Conservation (phyloP, 2,888 invertebrate genomes). For the Apodemia hepburni region DNA sequence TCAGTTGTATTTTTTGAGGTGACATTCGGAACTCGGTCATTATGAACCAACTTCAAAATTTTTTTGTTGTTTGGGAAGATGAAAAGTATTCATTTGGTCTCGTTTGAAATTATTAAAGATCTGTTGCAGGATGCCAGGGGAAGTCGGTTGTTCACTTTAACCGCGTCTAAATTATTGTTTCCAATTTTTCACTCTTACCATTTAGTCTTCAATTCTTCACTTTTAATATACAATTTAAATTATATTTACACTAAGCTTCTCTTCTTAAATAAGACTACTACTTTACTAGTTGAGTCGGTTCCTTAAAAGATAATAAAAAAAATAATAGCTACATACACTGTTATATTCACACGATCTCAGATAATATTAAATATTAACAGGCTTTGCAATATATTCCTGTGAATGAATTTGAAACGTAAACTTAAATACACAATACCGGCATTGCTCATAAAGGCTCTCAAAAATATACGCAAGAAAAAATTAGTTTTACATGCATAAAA, state of each 20-base stretch:
- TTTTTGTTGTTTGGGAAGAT: too few species aligned
- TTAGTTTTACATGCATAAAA: too few species aligned
- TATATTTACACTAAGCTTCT: constrained; percentile 2
- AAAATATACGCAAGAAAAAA: not conserved
- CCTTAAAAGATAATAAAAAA: constrained; percentile 10
- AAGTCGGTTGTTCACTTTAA: too few species aligned
- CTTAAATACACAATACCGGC: not conserved
- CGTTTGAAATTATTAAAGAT: too few species aligned
- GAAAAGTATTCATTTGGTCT: too few species aligned
- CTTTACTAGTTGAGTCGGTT: constrained; percentile 1
- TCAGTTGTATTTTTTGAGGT: too few species aligned
- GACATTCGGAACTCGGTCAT: too few species aligned
- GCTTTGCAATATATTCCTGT: not conserved
- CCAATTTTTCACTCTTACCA: not conserved
- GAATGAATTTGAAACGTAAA: not conserved
- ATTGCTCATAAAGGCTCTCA: not conserved
- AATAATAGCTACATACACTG: not conserved
- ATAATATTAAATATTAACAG: constrained; percentile 4
- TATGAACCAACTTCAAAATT: too few species aligned
- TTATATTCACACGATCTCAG: constrained; percentile 5
- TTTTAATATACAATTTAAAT: not conserved
- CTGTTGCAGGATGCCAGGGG: too few species aligned
- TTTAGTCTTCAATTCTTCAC: not conserved
- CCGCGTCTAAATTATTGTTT: not conserved
- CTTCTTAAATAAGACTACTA: not conserved